These are phyloP conservation scores for Camponotus vicinus DNA, from an alignment of 1,140 invertebrate genomes.

Conservation along the genomic window DNA sequence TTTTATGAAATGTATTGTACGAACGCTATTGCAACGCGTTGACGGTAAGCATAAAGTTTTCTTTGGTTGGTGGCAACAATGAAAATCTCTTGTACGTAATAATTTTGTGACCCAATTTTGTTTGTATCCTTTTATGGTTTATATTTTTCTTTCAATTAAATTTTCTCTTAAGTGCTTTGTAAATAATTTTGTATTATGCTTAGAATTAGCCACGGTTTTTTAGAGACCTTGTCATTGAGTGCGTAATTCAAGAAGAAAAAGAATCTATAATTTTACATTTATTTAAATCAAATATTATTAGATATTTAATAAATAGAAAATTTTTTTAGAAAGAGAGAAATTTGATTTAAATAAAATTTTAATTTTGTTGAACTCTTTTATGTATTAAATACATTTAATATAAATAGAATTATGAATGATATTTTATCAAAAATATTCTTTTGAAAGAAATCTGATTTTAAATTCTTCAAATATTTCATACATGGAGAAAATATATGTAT, in stretches of 20 bases:
- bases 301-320: background rate
- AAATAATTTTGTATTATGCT: background rate
- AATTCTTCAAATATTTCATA: background rate
- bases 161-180: conserved; percentile 6
- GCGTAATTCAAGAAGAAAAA: background rate
- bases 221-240: background rate
- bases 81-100: conserved; percentile 16
- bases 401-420: background rate
- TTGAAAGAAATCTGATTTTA: background rate
- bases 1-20: background rate
- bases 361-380: background rate
- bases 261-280: background rate
- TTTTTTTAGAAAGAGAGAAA: background rate
- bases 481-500: background rate
- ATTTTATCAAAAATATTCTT: background rate
- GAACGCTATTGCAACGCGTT: background rate
- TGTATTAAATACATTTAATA: background rate
- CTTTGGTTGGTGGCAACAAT: background rate
- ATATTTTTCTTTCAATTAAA: conserved; percentile 13
- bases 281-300: background rate
- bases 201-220: background rate
- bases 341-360: conserved; percentile 7
- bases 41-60: background rate
- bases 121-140: background rate
- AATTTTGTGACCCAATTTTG: conserved; percentile 21